Evolutionary conservation across 2,888 invertebrate genomes (phyloP).

Genomic region (Nephrotoma appendiculata): DNA sequence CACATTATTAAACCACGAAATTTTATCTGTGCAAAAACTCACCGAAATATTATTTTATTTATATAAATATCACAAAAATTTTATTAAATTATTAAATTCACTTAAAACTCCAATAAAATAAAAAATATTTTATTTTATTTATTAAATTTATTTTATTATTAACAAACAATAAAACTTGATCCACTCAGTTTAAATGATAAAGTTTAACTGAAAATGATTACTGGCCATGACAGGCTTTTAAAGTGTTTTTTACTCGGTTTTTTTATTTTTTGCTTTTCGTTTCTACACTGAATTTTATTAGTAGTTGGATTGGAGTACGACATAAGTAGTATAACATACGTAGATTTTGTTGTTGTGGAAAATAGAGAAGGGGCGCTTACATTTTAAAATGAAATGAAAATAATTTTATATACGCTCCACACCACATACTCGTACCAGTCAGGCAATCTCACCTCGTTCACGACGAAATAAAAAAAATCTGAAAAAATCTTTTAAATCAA

Average conservation of each 20-base stretch:
- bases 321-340: background rate
- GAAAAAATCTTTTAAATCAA: background rate
- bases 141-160: background rate
- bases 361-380: background rate
- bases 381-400: background rate
- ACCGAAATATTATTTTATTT: background rate
- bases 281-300: background rate
- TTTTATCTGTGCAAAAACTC: background rate
- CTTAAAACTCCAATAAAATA: background rate
- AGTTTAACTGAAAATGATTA: conserved; percentile 10
- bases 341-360: background rate
- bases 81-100: background rate
- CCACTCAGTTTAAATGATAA: conserved; percentile 2
- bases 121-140: background rate
- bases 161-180: background rate
- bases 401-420: background rate
- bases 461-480: background rate
- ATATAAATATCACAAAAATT: background rate
- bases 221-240: conserved; percentile 13
- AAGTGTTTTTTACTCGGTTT: background rate
- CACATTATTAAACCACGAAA: background rate
- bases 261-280: background rate
- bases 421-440: background rate
- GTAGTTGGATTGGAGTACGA: background rate
- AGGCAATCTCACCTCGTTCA: background rate